A percentile compares a stretch with the other conserved stretches of the same genome.
These are phyloP conservation scores for Drosophila sp. DNA, from an alignment of 1,140 invertebrate species.

Conservation along the genomic window DNA sequence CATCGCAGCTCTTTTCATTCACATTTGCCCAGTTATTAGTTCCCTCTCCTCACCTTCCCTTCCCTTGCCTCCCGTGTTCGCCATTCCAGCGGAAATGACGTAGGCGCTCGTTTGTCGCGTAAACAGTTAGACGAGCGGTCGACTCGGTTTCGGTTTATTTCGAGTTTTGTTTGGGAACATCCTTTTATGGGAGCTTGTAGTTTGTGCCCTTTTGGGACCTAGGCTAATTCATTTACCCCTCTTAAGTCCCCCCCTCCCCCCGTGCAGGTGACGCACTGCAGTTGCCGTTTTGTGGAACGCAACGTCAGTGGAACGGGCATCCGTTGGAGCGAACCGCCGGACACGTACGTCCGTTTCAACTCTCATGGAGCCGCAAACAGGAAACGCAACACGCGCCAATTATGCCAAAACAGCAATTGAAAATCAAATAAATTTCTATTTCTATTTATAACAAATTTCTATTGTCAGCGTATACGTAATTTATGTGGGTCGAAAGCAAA, in stretches of 20 bases:
- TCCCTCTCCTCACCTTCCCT: background rate
- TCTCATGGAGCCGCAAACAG: conserved; percentile 35
- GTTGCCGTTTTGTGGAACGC: conserved; percentile 23
- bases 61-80: background rate
- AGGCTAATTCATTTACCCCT: conserved; percentile 38
- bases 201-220: conserved; percentile 10
- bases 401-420: conserved; percentile 41
- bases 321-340: conserved; percentile 26
- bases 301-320: conserved; percentile 22
- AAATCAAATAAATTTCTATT: conserved; percentile 52
- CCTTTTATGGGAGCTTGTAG: background rate
- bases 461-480: conserved; percentile 19
- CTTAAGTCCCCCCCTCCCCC: background rate
- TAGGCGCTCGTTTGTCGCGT: conserved; percentile 32
- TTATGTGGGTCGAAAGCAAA: conserved; percentile 3
- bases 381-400: conserved; percentile 47
- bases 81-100: conserved; percentile 44
- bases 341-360: conserved; percentile 39
- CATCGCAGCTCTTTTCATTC: conserved; percentile 30
- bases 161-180: background rate
- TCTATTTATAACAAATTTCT: conserved; percentile 32
- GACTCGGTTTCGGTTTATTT: conserved; percentile 7
- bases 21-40: conserved; percentile 42
- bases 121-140: conserved; percentile 46
- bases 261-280: conserved; percentile 31